Evolutionary conservation across 2,888 invertebrate genomes (phyloP).

Genomic region (Conomelus anceps): DNA sequence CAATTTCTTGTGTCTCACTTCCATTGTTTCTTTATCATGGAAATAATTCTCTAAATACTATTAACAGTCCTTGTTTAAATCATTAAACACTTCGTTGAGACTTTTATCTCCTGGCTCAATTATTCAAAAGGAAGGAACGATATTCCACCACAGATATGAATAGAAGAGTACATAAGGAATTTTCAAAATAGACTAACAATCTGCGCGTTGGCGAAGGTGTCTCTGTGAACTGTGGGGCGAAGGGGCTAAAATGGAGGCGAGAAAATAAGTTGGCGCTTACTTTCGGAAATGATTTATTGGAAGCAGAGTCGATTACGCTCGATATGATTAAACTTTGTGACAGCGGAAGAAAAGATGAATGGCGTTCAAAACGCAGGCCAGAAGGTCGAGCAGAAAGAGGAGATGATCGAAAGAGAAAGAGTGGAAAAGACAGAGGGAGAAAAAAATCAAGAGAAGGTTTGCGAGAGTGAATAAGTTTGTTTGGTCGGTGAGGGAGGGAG

Average conservation of each 20-base stretch:
- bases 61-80: too few relatives aligned
- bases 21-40: too few relatives aligned
- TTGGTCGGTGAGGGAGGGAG: not conserved
- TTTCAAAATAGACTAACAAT: not conserved
- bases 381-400: not conserved
- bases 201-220: not conserved
- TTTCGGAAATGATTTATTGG: not conserved
- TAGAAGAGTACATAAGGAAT: not conserved
- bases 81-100: too few relatives aligned
- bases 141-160: not conserved
- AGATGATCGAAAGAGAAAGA: too few relatives aligned
- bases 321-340: constrained; percentile 14
- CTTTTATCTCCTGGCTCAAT: not conserved
- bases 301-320: not conserved
- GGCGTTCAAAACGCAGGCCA: not conserved
- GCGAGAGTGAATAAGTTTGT: constrained; percentile 14
- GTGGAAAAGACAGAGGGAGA: constrained; percentile 17
- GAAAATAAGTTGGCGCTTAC: not conserved
- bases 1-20: too few relatives aligned
- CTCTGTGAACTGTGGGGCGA: too few relatives aligned
- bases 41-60: too few relatives aligned
- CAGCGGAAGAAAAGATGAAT: constrained; percentile 9
- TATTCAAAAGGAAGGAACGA: not conserved
- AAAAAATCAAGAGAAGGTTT: constrained; percentile 11
- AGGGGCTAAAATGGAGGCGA: too few relatives aligned